These are phyloP conservation scores for Numida meleagris DNA, from an alignment of 2,113 vertebrate species.

Conservation along the genomic window DNA sequence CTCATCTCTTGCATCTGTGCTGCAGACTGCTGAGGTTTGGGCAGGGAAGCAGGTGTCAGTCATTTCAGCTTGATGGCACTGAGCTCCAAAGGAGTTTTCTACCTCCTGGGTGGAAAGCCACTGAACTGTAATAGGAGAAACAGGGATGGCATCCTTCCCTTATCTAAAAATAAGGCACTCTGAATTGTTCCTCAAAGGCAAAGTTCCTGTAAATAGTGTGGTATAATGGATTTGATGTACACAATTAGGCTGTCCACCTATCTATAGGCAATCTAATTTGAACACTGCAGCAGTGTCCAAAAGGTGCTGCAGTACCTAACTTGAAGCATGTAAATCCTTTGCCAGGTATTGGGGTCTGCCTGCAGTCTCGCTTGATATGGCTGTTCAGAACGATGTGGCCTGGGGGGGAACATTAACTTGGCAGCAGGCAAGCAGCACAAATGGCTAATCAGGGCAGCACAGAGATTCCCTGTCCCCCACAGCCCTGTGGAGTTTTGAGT, in stretches of 20 bases:
- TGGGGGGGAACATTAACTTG: fast-evolving
- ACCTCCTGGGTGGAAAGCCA: conserved; percentile 8
- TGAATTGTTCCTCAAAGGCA: conserved; percentile 35
- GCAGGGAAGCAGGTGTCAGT: neutral
- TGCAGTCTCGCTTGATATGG: fast-evolving
- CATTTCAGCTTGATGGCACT: neutral
- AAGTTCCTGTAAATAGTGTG: neutral
- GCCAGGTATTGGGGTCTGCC: neutral
- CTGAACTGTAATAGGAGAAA: conserved; percentile 5
- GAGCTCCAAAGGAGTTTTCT: conserved; percentile 12
- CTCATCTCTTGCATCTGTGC: neutral
- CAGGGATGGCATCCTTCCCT: neutral
- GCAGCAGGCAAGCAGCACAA: neutral
- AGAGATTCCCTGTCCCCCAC: neutral
- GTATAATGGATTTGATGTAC: neutral
- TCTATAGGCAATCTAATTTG: neutral
- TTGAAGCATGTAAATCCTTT: neutral
- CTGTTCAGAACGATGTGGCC: neutral
- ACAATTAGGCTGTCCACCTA: fast-evolving
- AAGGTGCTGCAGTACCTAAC: neutral
- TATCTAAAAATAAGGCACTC: conserved; percentile 26
- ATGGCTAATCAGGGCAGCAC: neutral
- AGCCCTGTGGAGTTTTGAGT: neutral
- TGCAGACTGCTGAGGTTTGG: neutral
- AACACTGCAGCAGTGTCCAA: neutral